Base-by-base conservation (phyloP, 1,140 invertebrate species). In the Solen grandis region DNA sequence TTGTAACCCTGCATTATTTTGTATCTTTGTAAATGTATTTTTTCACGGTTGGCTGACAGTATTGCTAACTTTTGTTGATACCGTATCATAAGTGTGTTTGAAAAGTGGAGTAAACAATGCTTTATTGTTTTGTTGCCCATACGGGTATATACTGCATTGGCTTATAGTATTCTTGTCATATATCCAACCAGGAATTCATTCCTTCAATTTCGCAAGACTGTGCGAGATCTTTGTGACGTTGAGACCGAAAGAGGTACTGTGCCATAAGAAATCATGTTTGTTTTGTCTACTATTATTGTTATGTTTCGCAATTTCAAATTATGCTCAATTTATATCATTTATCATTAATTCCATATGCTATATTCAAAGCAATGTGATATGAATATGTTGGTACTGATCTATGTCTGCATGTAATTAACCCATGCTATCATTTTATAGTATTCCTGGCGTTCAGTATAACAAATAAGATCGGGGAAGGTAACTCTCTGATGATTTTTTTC, bases 321-420 rank as follows among this genome's bases (percentile, higher is more conserved):
- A 74, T 74, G 70, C 70, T 74, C 70, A 74, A 74, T 29, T 74
- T 74, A 46, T 60, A 74, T 74, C 62, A 74, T 41, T 74, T 74
- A 70, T 70, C 68, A 70, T 70, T 74, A n/a, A n/a, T n/a, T n/a
- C n/a, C 35, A 60, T 74, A 74, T 74, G 59, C 70, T 57, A 74
- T 74, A 59, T 60, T 62, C 41, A 57, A 74, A 50, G 50, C 55
- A 35, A 59, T 74, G 70, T 74, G 70, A 74, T 74, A 74, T 74
- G 46, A 57, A 2, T 74, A 36, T 74, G 38, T 41, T 70, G 13
- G 22, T 74, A 52, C 29, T 70, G n/a, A n/a, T n/a, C n/a, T n/a
- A n/a, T n/a, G n/a, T n/a, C n/a, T n/a, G n/a, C n/a, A n/a, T n/a
- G n/a, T n/a, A n/a, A n/a, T n/a, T n/a, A n/a, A n/a, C n/a, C n/a